A percentile compares a stretch with the other conserved stretches of the same genome.
Conservation (phyloP, 1,140 invertebrate species). For the Meloidogyne hapla region DNA sequence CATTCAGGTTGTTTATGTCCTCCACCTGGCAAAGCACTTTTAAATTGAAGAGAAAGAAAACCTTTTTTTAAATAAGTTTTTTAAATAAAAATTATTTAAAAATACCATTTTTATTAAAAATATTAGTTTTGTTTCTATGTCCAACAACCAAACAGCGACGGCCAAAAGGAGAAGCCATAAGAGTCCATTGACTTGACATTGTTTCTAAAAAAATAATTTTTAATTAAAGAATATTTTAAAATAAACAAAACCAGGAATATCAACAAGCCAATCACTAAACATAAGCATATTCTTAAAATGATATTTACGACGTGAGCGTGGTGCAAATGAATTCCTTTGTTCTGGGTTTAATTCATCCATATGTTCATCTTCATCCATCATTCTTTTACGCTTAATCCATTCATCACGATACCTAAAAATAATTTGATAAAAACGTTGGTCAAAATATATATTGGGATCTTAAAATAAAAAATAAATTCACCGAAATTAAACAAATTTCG, state of each 20-base stretch:
- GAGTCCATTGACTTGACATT: conserved; percentile 30
- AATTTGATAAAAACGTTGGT: neutral
- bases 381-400: conserved; percentile 2
- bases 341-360: neutral
- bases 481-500: no score
- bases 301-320: conserved; percentile 1
- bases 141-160: conserved; percentile 30
- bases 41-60: neutral
- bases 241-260: conserved; percentile 30
- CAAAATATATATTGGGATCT: neutral
- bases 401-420: conserved; percentile 20
- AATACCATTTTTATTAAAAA: conserved; percentile 29
- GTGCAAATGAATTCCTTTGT: conserved; percentile 13
- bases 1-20: neutral
- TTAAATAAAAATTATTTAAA: neutral
- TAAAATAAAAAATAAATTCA: no score
- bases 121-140: conserved; percentile 11
- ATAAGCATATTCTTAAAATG: conserved; percentile 24
- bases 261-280: conserved; percentile 42
- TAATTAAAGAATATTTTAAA: neutral
- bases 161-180: conserved; percentile 32
- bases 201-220: neutral
- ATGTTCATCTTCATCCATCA: neutral
- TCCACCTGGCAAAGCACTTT: conserved; percentile 13
- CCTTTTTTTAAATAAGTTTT: conserved; percentile 10